Conservation (phyloP, 2,888 invertebrate genomes). For the Drosophila austrosaltans region DNA sequence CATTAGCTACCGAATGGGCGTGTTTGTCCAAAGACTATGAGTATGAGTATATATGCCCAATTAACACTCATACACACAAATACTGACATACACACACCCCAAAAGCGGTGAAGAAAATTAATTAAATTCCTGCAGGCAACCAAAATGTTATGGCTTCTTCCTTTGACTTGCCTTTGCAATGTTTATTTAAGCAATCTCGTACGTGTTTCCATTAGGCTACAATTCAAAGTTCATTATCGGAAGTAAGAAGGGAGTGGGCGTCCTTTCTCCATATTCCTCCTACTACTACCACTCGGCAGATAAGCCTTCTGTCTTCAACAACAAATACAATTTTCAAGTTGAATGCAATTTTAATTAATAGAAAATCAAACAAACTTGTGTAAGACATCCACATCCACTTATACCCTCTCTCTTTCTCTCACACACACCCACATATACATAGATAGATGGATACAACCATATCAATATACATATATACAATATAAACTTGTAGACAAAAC, state of each 20-base stretch:
- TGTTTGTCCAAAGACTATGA: slow-evolving; percentile 54
- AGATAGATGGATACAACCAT: slow-evolving; percentile 12
- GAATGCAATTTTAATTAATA: slow-evolving; percentile 80
- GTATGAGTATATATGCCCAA: slow-evolving; percentile 57
- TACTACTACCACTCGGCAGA: too few species aligned
- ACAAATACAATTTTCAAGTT: slow-evolving; percentile 76
- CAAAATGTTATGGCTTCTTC: slow-evolving; percentile 15
- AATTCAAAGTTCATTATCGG: slow-evolving; percentile 76
- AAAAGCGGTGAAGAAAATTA: slow-evolving; percentile 66
- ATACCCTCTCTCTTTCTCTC: background rate
- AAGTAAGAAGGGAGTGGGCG: slow-evolving; percentile 30
- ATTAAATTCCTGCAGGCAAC: slow-evolving; percentile 60
- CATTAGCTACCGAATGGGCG: slow-evolving; percentile 64
- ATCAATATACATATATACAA: slow-evolving; percentile 12
- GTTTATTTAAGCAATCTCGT: slow-evolving; percentile 69
- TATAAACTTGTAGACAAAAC: slow-evolving; percentile 39
- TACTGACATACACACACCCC: slow-evolving; percentile 42
- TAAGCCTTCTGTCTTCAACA: slow-evolving; percentile 30
- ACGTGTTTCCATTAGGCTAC: slow-evolving; percentile 79
- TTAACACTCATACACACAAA: slow-evolving; percentile 54
- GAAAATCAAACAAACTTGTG: slow-evolving; percentile 76
- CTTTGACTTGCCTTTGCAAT: slow-evolving; percentile 32
- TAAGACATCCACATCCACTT: slow-evolving; percentile 5
- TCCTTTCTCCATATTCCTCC: background rate
- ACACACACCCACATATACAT: slow-evolving; percentile 16